Evolutionary conservation across 2,888 invertebrate species (phyloP), one percentile per base, ranked within the genome.

Genomic region (Leptopterna dolabrata): DNA sequence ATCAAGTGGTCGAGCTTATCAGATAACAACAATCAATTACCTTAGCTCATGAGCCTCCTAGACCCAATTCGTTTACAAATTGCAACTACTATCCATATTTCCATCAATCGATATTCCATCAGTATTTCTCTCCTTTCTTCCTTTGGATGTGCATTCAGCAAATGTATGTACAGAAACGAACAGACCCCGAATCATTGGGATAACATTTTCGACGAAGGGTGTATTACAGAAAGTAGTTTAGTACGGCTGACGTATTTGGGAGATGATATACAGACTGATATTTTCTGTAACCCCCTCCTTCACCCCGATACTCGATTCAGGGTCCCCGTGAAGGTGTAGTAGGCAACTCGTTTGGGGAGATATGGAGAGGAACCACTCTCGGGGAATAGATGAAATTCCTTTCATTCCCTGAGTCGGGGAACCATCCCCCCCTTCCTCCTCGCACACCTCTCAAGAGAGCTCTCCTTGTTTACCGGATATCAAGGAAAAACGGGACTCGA

Each of bases 371-470:
- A 81, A 81, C 51, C 81, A 51, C 81, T 81, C 47, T 81, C 81
- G 55, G 81, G 47, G 27, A 81, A 81, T 81, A 81, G 51, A 81
- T 81, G 81, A 81, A 81, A 81, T 81, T 81, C 81, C 81, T 81
- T 30, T 29, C 81, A 14, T 73, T 73, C 70, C n/a, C 70, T 36
- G 36, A 13, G 29, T n/a, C 45, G 1, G n/a, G n/a, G n/a, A n/a
- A n/a, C n/a, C n/a, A 13, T 43, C 47, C 51, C 51, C 81, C n/a
- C 30, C 9, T 0, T 14, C 81, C 36, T 0, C 14, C 29, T 6
- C 30, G 30, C 9, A 7, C 30, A 24, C 24, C 71, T 4, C 51
- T 51, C n/a, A n/a, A n/a, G 51, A 51, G 30, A 71, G 19, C 71
- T 13, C 36, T 73, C 36, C 73, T 73, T 73, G 73, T 73, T 73